A percentile compares a stretch with the other conserved stretches of the same genome.
Evolutionary conservation across 2,888 invertebrate genomes (phyloP).

Genomic region (Athalia circularis): DNA sequence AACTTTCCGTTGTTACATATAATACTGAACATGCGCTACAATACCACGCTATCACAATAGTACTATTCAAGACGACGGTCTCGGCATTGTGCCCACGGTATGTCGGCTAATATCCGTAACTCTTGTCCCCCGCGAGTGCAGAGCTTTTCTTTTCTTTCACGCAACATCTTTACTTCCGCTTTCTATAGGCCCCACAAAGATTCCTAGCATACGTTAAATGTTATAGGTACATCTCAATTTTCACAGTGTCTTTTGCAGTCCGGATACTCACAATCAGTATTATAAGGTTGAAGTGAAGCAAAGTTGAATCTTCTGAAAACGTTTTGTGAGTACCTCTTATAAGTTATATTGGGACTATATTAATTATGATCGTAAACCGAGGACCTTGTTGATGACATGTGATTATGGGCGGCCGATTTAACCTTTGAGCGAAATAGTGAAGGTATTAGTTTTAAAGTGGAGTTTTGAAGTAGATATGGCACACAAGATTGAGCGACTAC

Average conservation of each 20-base stretch:
- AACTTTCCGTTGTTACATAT: constrained; percentile 39
- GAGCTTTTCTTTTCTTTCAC: constrained; percentile 33
- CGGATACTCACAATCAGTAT: too few relatives aligned
- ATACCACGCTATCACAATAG: constrained; percentile 35
- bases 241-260: too few relatives aligned
- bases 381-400: constrained; percentile 5
- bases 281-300: too few relatives aligned
- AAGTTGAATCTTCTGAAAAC: too few relatives aligned
- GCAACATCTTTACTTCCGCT: constrained; percentile 1
- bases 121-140: constrained; percentile 15
- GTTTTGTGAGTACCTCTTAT: too few relatives aligned
- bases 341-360: not conserved
- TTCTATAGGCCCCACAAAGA: not conserved
- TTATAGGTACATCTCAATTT: too few relatives aligned
- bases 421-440: not conserved
- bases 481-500: too few relatives aligned
- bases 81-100: constrained; percentile 39
- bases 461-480: not conserved
- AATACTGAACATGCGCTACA: constrained; percentile 37
- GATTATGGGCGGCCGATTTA: not conserved
- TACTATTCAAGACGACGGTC: constrained; percentile 37
- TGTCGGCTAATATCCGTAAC: constrained; percentile 35
- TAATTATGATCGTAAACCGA: not conserved
- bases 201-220: not conserved
- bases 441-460: constrained; percentile 17